A percentile compares a stretch with the other conserved stretches of the same genome.
Evolutionary conservation across 2,797 vertebrate genomes (phyloP).

Genomic region (Spea hammondii): DNA sequence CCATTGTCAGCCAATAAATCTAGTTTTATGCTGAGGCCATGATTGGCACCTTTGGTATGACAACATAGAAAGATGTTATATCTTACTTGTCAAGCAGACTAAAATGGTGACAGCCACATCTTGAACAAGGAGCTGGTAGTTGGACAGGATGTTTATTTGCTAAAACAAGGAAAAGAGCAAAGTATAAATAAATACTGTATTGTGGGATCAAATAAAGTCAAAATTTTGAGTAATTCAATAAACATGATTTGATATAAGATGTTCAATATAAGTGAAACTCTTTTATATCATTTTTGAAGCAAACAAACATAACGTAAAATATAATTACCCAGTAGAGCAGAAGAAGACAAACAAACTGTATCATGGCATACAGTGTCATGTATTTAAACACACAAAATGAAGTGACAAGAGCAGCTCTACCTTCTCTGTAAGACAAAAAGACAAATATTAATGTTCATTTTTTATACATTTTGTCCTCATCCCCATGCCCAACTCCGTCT

Average conservation of each 20-base stretch:
- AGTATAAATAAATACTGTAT: not conserved
- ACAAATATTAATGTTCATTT: no score
- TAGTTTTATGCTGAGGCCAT: no score
- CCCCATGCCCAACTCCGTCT: no score
- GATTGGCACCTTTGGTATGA: no score
- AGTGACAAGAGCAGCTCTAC: conserved; percentile 65
- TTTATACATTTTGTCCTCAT: no score
- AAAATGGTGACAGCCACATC: conserved; percentile 64
- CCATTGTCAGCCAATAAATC: no score
- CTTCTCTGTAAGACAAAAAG: conserved; percentile 60
- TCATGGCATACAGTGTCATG: conserved; percentile 62
- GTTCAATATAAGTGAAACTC: no score
- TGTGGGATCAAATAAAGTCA: no score
- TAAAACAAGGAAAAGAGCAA: conserved; percentile 53
- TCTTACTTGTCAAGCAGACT: conserved; percentile 71
- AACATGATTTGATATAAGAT: no score
- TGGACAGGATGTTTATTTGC: conserved; percentile 69
- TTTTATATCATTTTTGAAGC: no score
- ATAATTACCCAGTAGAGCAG: conserved; percentile 65
- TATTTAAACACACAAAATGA: conserved; percentile 69
- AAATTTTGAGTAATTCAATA: no score
- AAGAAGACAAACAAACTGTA: conserved; percentile 59
- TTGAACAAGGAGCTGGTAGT: conserved; percentile 67
- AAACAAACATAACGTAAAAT: no score
- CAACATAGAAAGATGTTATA: not conserved